Base-by-base conservation (phyloP, 1,140 invertebrate species). In the Caenorhabditis inopinata region DNA sequence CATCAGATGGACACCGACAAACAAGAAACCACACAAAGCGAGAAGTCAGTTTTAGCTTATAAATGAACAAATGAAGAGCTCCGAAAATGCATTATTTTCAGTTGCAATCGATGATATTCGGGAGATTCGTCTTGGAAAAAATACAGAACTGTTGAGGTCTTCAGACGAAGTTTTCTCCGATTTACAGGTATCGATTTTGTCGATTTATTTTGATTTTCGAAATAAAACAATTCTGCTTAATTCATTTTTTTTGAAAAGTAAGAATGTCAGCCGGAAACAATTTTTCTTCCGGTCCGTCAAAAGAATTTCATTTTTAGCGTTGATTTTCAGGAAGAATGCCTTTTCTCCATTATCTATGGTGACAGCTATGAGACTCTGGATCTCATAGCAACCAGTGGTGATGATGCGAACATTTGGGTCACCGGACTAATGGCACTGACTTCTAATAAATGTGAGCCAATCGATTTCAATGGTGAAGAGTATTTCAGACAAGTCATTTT, bases 351-450 rank as follows among this genome's bases (percentile, higher is more conserved):
- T 46, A 90, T 93, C 47, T 92, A 92, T 83, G 92, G 92, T 14
- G 91, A 92, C 46, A 89, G 91, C 45, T 92, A 91, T 87, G 91
- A 92, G 53, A 91, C 91, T 25, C 88, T 92, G 51, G 92, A 92
- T 87, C 86, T 92, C 62, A 90, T 92, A 62, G 92, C 92, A 14
- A 89, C 90, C 53, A 90, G 90, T 25, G 89, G 91, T 9, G 92
- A 92, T 82, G 92, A 92, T 85, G 91, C 92, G 9, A 92, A 92
- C 83, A 92, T 92, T 76, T 92, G 92, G 92, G 90, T 92, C 25
- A 85, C 86, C 14, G 89, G 86, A 16, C 82, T 88, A 7, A 88
- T 88, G 83, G 84, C 87, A 14, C 73, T 87, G 25, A 87, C 85
- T 49, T 78, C 80, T 48, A 84, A 79, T 42, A 85, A 82, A 78